Base-by-base conservation (phyloP, 2,113 vertebrate species). In the Protomyctophum bolini region DNA sequence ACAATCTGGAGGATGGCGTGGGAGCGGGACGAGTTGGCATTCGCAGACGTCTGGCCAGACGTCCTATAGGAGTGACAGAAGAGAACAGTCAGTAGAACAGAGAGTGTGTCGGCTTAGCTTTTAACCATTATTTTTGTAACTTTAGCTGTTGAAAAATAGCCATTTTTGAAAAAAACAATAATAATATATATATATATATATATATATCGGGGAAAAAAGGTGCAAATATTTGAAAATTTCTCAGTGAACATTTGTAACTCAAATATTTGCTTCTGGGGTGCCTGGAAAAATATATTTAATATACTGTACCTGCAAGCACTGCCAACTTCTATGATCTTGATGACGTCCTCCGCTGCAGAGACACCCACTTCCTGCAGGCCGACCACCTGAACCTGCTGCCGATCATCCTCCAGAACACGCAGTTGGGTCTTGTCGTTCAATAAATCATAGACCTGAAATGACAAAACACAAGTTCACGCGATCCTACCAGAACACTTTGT, bases 1-100 rank as follows among this genome's bases (percentile, higher is more conserved):
- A 95, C 82, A 74, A 99, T 96, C 89, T 99, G 98, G 78, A 99
- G 95, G 81, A 98, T 90, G 69, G 98, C 98, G 0, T 99, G 98
- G 58, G 98, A 99, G 33, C 97, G 95, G 0, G 98, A 99, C 0
- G 97, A 99, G 83, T 94, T 97, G 64, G 94, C 85, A 0, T 99
- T 99, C 75, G 96, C 97, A 74, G 97, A 98, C 0, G 96, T 98
- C 86, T 99, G 96, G 61, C 98, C 97, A 6, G 96, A 98, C 1
- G 98, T 99, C 88, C 98, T 99, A 65, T 21, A 21, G 46, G 66
- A 59, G 47, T 84, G 68, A 83, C 55, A 82, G 10, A 33, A 14
- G 33, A 3, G 33, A 41, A 41, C 33, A 41, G 33, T 4, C 5
- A 6, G 33, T 41, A 6, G 15, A 45, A 48, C 0, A 54, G 15